Conservation (phyloP, 2,113 vertebrate species). For the Charina bottae region DNA sequence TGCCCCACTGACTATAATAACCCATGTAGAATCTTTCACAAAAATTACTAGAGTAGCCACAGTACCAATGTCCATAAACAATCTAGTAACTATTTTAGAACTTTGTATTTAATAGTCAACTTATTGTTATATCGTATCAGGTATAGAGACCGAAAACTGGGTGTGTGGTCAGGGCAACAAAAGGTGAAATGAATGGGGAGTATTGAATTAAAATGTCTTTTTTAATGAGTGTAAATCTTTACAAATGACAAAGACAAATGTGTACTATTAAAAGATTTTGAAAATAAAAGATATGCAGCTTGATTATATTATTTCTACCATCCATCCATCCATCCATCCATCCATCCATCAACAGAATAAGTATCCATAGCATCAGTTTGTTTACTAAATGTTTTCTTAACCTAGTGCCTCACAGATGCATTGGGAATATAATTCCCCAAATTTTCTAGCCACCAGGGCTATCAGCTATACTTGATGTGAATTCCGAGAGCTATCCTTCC, state of each 20-base stretch:
- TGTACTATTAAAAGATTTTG: slow-evolving; percentile 72
- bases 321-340: not conserved
- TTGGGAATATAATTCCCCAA: not conserved
- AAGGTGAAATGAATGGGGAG: slow-evolving; percentile 61
- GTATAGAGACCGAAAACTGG: slow-evolving; percentile 58
- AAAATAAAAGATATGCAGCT: slow-evolving; percentile 58
- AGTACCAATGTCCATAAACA: slow-evolving; percentile 68
- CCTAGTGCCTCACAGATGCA: not conserved
- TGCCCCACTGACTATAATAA: slow-evolving; percentile 63
- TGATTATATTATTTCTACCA: slow-evolving; percentile 38
- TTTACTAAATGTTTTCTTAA: not conserved
- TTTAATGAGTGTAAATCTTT: slow-evolving; percentile 64
- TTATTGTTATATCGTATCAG: slow-evolving; percentile 71
- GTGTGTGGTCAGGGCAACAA: slow-evolving; percentile 62
- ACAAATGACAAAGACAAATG: slow-evolving; percentile 66
- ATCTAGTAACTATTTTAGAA: slow-evolving; percentile 69
- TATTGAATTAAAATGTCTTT: slow-evolving; percentile 60
- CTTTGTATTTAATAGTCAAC: slow-evolving; percentile 74
- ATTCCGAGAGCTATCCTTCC: not conserved
- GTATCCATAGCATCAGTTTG: not conserved
- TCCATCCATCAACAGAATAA: not conserved
- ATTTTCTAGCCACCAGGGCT: not conserved
- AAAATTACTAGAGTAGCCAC: slow-evolving; percentile 69
- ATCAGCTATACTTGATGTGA: not conserved
- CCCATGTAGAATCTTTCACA: slow-evolving; percentile 65